Evolutionary conservation across 2,888 invertebrate species (phyloP).

Genomic region (Drosophila bunnanda): DNA sequence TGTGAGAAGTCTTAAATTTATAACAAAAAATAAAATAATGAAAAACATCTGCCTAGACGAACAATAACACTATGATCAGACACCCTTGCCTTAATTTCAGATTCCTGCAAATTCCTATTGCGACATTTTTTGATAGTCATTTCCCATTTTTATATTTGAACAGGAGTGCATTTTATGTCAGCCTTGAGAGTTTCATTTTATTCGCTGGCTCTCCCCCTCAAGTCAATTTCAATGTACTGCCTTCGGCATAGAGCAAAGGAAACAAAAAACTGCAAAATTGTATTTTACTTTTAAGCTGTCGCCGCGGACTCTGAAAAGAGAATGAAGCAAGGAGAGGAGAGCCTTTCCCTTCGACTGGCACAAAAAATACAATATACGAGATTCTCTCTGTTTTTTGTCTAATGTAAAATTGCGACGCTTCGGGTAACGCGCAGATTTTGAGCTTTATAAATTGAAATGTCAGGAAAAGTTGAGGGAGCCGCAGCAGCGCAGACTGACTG

Average conservation of each 20-base stretch:
- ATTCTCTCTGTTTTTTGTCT: constrained; percentile 55
- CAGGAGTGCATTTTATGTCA: constrained; percentile 21
- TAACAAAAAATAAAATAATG: too few species aligned
- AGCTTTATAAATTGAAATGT: constrained; percentile 81
- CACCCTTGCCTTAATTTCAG: background rate
- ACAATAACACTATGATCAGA: too few species aligned
- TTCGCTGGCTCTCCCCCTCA: constrained; percentile 16
- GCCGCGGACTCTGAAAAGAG: constrained; percentile 32
- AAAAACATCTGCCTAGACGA: too few species aligned
- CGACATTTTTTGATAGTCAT: background rate
- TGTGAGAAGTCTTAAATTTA: background rate
- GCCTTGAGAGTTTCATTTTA: constrained; percentile 25
- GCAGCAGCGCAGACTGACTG: constrained; percentile 24
- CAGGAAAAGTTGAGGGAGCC: constrained; percentile 73
- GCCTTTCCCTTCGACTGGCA: constrained; percentile 13
- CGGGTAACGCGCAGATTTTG: constrained; percentile 75
- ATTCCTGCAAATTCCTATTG: background rate
- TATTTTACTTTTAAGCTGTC: constrained; percentile 66
- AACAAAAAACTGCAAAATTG: constrained; percentile 61
- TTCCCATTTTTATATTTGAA: background rate
- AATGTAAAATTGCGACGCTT: constrained; percentile 68
- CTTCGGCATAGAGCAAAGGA: constrained; percentile 49
- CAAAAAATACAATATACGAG: constrained; percentile 22
- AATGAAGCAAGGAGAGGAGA: background rate
- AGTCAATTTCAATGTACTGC: constrained; percentile 71